Conservation (phyloP, 2,797 vertebrate genomes). For the Hyperoplus lanceolatus region DNA sequence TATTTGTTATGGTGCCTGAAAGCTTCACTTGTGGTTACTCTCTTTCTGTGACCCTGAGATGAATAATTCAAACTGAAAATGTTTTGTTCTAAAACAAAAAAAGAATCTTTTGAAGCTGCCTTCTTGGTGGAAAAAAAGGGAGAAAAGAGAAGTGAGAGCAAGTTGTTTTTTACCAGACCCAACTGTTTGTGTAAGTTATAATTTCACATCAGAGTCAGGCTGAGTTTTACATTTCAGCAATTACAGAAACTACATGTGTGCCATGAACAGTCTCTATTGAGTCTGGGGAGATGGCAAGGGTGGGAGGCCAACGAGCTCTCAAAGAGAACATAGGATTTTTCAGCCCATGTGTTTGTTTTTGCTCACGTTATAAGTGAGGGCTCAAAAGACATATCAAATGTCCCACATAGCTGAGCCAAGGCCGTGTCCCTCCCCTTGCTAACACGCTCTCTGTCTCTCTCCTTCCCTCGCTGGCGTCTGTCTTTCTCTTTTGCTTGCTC, state of each 20-base stretch:
- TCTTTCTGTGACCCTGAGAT: constrained; percentile 71
- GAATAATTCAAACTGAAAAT: constrained; percentile 81
- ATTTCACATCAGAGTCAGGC: constrained; percentile 81
- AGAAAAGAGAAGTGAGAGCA: constrained; percentile 76
- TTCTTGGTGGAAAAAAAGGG: constrained; percentile 37
- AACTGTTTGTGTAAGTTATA: constrained; percentile 84
- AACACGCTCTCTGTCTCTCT: constrained; percentile 79
- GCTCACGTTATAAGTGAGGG: constrained; percentile 86
- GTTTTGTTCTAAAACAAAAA: constrained; percentile 67
- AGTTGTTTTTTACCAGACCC: constrained; percentile 74
- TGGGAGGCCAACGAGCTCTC: constrained; percentile 61
- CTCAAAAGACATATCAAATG: constrained; percentile 87
- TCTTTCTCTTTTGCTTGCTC: constrained; percentile 74
- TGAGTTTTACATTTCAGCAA: constrained; percentile 85
- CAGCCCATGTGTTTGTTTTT: constrained; percentile 87
- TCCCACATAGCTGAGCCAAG: constrained; percentile 84
- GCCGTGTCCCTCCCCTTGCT: constrained; percentile 81
- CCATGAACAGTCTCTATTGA: constrained; percentile 86
- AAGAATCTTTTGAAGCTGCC: constrained; percentile 66
- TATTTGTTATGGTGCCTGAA: constrained; percentile 82
- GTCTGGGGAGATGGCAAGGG: constrained; percentile 75
- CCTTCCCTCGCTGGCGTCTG: constrained; percentile 74
- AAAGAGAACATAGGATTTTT: constrained; percentile 83
- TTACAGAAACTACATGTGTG: constrained; percentile 83
- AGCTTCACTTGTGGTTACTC: constrained; percentile 81